Evolutionary conservation across 2,888 invertebrate genomes (phyloP), one percentile per base, ranked within the genome.

Genomic region (Oegoconia quadripuncta): DNA sequence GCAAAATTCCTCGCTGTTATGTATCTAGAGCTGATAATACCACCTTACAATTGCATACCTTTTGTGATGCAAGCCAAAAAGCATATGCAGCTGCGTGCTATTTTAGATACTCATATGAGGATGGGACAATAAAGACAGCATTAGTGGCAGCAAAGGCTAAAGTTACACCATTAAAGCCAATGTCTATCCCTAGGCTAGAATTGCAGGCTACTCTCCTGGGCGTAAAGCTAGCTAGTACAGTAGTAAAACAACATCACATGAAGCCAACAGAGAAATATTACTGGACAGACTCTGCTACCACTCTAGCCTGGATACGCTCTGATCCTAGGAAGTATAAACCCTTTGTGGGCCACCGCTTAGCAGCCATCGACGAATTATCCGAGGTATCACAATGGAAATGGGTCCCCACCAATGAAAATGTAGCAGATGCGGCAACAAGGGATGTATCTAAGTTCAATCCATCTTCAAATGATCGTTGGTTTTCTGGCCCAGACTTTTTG

Each of bases 271-370:
- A 28, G 32, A 17, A 12, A 18, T 2, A 22, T 1, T 46, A 46
- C 7, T 49, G 44, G 44, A 48, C 46, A 0, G 48, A 48, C 13
- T 41, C 44, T 3, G 41, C 14, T 3, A 50, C 50, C 1, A 43
- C 43, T 1, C 26, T 48, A 2, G 13, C 36, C 1, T 47, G 49
- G 49, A 38, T 48, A 6, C 39, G 38, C 1, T 37, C 31, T 18
- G 42, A 45, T 3, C 18, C 48, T 7, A 30, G 50, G 2, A 13
- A 25, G 0, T 49, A 35, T 36, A 46, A 47, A 34, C 35, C 39
- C 0, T 48, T 43, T 26, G 45, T 48, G 6, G 48, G 48, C 1
- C 49, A 57, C 33, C 14, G 50, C 2, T 15, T 52, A 1, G 50
- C 44, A 3, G 44, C 42, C n/a, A 54, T 52, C 11, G 36, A 41